Evolutionary conservation across 1,140 invertebrate species (phyloP).

Genomic region (Zophobas atratus): DNA sequence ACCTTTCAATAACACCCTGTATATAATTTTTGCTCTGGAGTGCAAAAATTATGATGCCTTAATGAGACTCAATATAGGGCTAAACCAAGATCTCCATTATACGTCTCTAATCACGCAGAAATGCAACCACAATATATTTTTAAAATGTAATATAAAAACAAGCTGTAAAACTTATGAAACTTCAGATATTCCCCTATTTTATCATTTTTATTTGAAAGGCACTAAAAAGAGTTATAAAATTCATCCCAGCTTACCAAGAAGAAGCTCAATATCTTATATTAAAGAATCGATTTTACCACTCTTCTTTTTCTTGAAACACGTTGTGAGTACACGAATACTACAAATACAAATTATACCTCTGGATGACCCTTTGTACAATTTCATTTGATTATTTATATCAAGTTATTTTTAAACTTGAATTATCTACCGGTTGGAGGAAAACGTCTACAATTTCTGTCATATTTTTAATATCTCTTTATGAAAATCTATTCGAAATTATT

Average conservation of each 20-base stretch:
- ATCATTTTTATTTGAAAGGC: slow-evolving; percentile 38
- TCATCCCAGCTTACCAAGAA: slow-evolving; percentile 32
- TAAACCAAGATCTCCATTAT: background rate
- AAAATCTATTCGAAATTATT: no score
- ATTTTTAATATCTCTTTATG: no score
- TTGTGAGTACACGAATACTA: background rate
- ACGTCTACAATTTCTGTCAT: background rate
- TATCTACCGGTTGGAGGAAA: background rate
- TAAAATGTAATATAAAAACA: slow-evolving; percentile 35
- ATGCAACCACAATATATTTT: background rate
- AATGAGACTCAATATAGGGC: no score
- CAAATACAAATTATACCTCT: no score
- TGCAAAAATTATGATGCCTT: no score
- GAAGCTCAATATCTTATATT: slow-evolving; percentile 38
- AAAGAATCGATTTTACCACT: slow-evolving; percentile 27
- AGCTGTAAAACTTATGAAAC: slow-evolving; percentile 33
- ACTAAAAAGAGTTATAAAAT: slow-evolving; percentile 41
- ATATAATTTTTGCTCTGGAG: no score
- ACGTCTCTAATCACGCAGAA: background rate
- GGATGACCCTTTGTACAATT: background rate
- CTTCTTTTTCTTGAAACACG: slow-evolving; percentile 9
- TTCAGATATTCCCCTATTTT: slow-evolving; percentile 35
- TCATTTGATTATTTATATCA: background rate
- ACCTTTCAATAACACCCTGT: no score
- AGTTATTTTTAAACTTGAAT: background rate